phyloP scores from a whole-genome alignment of 2,888 invertebrate species.

The Iphiclides podalirius region DNA sequence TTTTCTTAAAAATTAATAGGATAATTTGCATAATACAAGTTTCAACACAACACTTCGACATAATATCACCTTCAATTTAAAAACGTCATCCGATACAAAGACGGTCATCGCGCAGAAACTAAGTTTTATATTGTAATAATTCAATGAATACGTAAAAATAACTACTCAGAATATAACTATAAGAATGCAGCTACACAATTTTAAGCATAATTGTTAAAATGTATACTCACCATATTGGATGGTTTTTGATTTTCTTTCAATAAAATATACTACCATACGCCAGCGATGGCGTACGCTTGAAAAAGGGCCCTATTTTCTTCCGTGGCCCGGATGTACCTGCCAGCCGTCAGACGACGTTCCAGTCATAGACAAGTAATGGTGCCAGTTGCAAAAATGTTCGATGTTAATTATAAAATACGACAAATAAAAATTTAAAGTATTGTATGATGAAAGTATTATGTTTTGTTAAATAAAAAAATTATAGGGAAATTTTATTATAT shows the following conservation, averaged over 20 bases:
- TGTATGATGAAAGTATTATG: too few species aligned
- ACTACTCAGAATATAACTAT: constrained; percentile 42
- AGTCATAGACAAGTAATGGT: constrained; percentile 48
- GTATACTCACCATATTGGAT: constrained; percentile 89
- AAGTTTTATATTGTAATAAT: constrained; percentile 37
- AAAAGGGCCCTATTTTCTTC: constrained; percentile 76
- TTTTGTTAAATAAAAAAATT: too few species aligned
- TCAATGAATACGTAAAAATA: constrained; percentile 54
- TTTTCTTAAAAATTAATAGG: background rate
- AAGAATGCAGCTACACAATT: constrained; percentile 48
- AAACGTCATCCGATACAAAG: constrained; percentile 74
- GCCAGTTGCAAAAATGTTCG: constrained; percentile 32
- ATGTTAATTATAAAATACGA: background rate
- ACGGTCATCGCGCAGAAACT: constrained; percentile 45
- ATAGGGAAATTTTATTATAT: background rate
- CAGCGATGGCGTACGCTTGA: constrained; percentile 93
- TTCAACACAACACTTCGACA: constrained; percentile 40
- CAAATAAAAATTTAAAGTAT: background rate
- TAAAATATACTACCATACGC: constrained; percentile 88
- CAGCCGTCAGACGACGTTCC: constrained; percentile 46
- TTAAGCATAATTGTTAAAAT: constrained; percentile 48
- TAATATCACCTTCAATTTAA: constrained; percentile 52
- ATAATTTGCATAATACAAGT: constrained; percentile 5
- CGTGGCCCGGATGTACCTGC: constrained; percentile 60
- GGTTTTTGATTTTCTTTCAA: constrained; percentile 88